Conservation (phyloP, 1,140 invertebrate species). For the Habropoda laboriosa region DNA sequence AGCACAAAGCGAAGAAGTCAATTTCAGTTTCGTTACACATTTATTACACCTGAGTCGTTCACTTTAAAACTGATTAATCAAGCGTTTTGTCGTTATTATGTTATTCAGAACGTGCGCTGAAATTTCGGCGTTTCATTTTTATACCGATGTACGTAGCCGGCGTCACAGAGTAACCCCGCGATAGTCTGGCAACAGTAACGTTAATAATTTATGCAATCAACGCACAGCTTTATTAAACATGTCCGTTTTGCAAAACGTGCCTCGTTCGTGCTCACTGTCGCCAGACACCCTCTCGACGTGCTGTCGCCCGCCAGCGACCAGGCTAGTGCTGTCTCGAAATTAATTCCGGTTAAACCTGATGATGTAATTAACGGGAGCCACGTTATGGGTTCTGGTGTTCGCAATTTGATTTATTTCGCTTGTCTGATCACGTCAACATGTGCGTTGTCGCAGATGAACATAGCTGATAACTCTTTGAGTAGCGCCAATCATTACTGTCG, state of each 20-base stretch:
- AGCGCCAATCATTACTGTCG: too few relatives aligned
- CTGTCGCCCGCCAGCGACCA: not conserved
- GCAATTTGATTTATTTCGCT: slow-evolving; percentile 36
- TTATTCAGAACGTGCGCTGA: not conserved
- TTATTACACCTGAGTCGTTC: too few relatives aligned
- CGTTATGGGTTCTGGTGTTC: slow-evolving; percentile 14
- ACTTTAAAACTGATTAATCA: too few relatives aligned
- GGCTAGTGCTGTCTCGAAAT: slow-evolving; percentile 33
- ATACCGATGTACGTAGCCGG: not conserved
- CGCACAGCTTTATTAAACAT: slow-evolving; percentile 41
- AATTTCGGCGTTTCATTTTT: not conserved
- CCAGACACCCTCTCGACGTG: not conserved
- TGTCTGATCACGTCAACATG: not conserved
- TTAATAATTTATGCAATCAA: slow-evolving; percentile 66
- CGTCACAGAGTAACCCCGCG: not conserved
- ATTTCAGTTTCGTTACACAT: too few relatives aligned
- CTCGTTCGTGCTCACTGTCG: slow-evolving; percentile 8
- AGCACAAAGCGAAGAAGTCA: too few relatives aligned
- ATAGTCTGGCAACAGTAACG: slow-evolving; percentile 16
- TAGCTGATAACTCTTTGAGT: too few relatives aligned
- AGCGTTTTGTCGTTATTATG: too few relatives aligned
- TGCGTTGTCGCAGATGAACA: too few relatives aligned
- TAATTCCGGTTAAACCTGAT: slow-evolving; percentile 42
- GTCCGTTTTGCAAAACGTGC: slow-evolving; percentile 40
- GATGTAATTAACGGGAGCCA: slow-evolving; percentile 38